Conservation (phyloP, 1,140 invertebrate genomes). For the Sitodiplosis mosellana region DNA sequence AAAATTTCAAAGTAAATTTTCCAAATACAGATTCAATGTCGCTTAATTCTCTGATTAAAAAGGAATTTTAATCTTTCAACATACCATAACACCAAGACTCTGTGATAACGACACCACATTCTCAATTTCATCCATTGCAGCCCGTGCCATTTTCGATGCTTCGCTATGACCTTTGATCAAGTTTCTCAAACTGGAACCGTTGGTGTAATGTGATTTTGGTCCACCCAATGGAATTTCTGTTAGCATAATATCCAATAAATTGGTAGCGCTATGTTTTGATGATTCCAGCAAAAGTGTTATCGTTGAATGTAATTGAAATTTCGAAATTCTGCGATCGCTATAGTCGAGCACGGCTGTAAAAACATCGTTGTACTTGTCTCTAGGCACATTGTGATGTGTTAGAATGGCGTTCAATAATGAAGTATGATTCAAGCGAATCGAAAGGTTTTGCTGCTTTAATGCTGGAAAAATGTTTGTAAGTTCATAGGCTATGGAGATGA, state of each 20-base stretch:
- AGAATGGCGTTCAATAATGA: slow-evolving; percentile 60
- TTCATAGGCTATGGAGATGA: slow-evolving; percentile 60
- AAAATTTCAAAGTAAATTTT: background rate
- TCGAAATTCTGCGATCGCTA: slow-evolving; percentile 38
- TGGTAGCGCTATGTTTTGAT: slow-evolving; percentile 45
- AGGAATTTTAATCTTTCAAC: too few relatives aligned
- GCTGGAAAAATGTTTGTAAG: slow-evolving; percentile 52
- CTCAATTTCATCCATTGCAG: slow-evolving; percentile 55
- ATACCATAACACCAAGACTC: slow-evolving; percentile 57
- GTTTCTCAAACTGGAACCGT: slow-evolving; percentile 36
- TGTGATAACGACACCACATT: slow-evolving; percentile 44
- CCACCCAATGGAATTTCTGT: slow-evolving; percentile 41
- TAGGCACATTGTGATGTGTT: slow-evolving; percentile 59
- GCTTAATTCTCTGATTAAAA: too few relatives aligned
- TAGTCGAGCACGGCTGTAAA: slow-evolving; percentile 16
- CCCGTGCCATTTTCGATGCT: slow-evolving; percentile 40
- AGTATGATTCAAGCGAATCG: slow-evolving; percentile 68
- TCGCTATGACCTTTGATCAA: slow-evolving; percentile 43
- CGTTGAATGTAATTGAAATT: slow-evolving; percentile 51
- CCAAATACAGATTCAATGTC: background rate
- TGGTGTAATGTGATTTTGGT: slow-evolving; percentile 27
- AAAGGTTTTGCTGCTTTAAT: slow-evolving; percentile 45
- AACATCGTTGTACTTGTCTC: slow-evolving; percentile 38
- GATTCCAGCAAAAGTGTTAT: slow-evolving; percentile 45
- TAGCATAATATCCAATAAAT: slow-evolving; percentile 50